Base-by-base conservation (phyloP, 2,113 vertebrate genomes). In the Labrus mixtus region DNA sequence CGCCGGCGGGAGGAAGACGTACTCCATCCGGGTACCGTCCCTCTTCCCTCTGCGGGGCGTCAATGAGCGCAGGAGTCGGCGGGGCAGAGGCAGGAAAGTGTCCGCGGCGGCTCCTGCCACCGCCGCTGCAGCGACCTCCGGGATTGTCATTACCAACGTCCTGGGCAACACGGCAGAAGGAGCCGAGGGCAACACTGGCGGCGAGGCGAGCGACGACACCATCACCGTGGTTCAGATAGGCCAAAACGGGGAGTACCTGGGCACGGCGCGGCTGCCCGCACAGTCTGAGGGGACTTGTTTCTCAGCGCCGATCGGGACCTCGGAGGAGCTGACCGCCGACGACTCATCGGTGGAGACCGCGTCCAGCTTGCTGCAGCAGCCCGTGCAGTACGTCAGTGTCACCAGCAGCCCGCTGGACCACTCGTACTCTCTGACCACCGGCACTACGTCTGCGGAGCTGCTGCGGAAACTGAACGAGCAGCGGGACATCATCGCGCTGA, bases 381-480 rank as follows among this genome's bases (percentile, higher is more conserved):
- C 94, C 9, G 93, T 95, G 46, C 86, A 91, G 60, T 91, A 82
- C 58, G 85, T 93, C 37, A 91, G 91, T 20, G 84, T 92, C 82
- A 85, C 92, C 83, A 83, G 92, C 91, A 76, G 89, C 89, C 81
- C 95, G 1, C 94, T 96, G 39, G 98, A 99, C 54, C 98, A 99
- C 89, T 97, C 97, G 3, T 99, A 99, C 91, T 98, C 98, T 6
- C 93, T 99, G 89, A 98, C 96, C 59, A 98, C 95, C 65, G 97
- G 97, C 67, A 98, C 98, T 84, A 99, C 97, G 46, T 97, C 97
- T 3, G 94, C 97, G 37, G 98, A 99, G 90, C 93, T 99, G 84
- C 95, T 99, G 89, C 93, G 97, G 55, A 99, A 99, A 74, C 94
- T 99, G 77, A 99, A 99, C 84, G 98, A 99, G 88, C 97, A 99